phyloP scores from a whole-genome alignment of 2,888 invertebrate genomes.

The Drosophila sordidula region DNA sequence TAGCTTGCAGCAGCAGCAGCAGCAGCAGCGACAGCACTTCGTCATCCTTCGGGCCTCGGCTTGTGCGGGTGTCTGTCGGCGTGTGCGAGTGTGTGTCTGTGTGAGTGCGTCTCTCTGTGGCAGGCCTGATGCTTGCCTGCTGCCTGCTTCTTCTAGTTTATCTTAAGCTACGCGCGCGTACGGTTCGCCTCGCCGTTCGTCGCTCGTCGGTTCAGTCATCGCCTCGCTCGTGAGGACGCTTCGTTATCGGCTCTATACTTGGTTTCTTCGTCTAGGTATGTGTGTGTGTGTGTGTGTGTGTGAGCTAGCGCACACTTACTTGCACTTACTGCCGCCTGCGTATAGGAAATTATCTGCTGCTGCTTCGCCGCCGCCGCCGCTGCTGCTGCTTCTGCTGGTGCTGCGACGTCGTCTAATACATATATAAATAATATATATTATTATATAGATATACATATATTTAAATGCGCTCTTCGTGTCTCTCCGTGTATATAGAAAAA shows the following conservation, averaged over 20 bases:
- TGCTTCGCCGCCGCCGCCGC: constrained; percentile 35
- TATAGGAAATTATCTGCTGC: constrained; percentile 80
- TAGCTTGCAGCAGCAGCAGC: constrained; percentile 56
- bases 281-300: constrained; percentile 57
- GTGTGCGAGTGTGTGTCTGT: constrained; percentile 23
- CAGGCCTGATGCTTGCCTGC: constrained; percentile 66
- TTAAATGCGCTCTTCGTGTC: constrained; percentile 64
- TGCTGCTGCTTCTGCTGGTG: constrained; percentile 27
- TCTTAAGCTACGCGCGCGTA: constrained; percentile 82
- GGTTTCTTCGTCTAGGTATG: constrained; percentile 73
- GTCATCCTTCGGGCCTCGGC: constrained; percentile 55
- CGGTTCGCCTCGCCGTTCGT: constrained; percentile 71
- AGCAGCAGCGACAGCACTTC: constrained; percentile 43
- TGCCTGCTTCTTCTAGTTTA: constrained; percentile 82
- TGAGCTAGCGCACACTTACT: constrained; percentile 81
- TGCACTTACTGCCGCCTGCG: constrained; percentile 74
- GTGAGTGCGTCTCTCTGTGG: constrained; percentile 54
- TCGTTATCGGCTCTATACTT: constrained; percentile 60
- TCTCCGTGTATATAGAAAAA: constrained; percentile 45
- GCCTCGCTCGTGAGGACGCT: constrained; percentile 50
- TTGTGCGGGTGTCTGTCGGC: constrained; percentile 38
- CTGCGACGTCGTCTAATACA: constrained; percentile 77
- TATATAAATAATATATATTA: constrained; percentile 82
- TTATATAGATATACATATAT: constrained; percentile 77
- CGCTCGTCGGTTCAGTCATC: constrained; percentile 57